phyloP scores from a whole-genome alignment of 2,113 vertebrate genomes.

The Malurus cyaneus region DNA sequence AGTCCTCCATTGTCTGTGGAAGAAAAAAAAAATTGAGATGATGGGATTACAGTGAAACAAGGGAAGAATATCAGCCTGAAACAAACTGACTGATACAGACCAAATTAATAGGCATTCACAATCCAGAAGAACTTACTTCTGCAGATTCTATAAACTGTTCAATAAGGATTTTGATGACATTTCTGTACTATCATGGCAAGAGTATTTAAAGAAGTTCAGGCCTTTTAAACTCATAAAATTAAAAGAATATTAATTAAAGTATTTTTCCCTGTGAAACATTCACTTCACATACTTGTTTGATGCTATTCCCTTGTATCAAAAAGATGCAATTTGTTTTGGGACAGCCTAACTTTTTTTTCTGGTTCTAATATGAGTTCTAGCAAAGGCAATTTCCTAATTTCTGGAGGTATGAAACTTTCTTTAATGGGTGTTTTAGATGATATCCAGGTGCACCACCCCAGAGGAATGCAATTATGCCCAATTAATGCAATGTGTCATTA shows the following conservation, averaged over 20 bases:
- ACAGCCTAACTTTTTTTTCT: not conserved
- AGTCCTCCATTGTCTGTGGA: not conserved
- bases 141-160: not conserved
- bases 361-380: not conserved
- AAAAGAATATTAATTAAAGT: not conserved
- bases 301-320: not conserved
- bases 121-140: not conserved
- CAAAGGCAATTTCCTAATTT: not conserved
- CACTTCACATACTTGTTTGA: not conserved
- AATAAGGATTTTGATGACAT: not conserved
- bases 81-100: not conserved
- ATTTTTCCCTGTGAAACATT: not conserved
- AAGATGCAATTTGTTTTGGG: not conserved
- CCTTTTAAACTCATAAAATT: not conserved
- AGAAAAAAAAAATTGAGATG: not conserved
- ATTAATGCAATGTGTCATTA: not conserved
- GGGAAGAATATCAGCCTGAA: not conserved
- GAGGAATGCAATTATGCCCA: conserved; percentile 17
- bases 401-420: not conserved
- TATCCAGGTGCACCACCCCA: not conserved
- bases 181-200: not conserved
- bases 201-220: not conserved
- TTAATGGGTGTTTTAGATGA: not conserved
- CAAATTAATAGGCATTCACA: not conserved
- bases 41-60: not conserved